Conservation (phyloP, 2,113 vertebrate genomes). For the Talpa occidentalis region DNA sequence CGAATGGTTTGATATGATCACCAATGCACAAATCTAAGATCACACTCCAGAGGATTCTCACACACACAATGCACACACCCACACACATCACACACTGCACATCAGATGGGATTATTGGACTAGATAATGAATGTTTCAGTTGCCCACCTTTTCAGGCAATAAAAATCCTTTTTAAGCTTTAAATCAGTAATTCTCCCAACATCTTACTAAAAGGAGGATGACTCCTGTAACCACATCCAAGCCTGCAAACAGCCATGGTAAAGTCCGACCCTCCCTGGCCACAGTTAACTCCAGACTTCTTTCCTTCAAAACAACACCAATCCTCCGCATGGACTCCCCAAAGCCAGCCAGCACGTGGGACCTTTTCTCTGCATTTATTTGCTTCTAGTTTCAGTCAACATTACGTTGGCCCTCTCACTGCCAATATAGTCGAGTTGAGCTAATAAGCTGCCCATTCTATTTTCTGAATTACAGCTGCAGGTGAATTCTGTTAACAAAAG, state of each 20-base stretch:
- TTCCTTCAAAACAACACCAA: neutral
- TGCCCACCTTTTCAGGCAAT: neutral
- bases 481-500: neutral
- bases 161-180: slow-evolving; percentile 9
- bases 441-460: neutral
- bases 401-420: neutral
- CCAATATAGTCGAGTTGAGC: neutral
- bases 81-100: neutral
- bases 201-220: neutral
- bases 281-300: neutral
- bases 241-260: neutral
- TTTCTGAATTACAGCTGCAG: neutral
- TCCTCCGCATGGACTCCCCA: neutral
- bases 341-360: neutral
- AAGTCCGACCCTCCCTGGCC: neutral
- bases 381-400: neutral
- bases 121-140: neutral
- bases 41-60: neutral
- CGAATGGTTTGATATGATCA: neutral
- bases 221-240: neutral
- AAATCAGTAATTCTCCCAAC: neutral
- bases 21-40: neutral
- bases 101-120: neutral
- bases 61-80: neutral
- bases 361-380: neutral